Evolutionary conservation across 1,140 invertebrate genomes (phyloP).

Genomic region (Bombus sylvicola): DNA sequence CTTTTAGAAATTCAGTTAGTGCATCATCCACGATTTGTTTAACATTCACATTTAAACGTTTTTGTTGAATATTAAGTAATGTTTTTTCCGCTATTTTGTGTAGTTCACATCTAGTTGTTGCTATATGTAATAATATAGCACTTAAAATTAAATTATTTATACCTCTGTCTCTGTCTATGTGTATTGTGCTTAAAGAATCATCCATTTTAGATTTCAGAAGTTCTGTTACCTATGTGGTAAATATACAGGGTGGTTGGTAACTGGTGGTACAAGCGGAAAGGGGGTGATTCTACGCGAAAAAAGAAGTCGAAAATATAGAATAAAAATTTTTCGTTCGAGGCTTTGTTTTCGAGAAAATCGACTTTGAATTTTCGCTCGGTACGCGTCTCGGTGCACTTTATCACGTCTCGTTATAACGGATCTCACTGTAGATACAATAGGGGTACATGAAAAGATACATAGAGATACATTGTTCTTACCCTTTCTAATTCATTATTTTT

Average conservation of each 20-base stretch:
- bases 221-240: constrained; percentile 80
- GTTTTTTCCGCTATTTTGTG: constrained; percentile 84
- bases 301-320: too few species aligned
- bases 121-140: constrained; percentile 86
- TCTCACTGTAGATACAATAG: not conserved
- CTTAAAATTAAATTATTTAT: constrained; percentile 87
- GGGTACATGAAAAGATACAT: not conserved
- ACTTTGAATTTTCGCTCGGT: too few species aligned
- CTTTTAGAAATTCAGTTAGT: constrained; percentile 84
- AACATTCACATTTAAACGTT: constrained; percentile 83
- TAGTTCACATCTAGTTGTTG: constrained; percentile 83
- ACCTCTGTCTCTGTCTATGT: constrained; percentile 83
- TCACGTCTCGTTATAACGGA: too few species aligned
- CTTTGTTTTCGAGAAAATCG: too few species aligned
- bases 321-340: too few species aligned
- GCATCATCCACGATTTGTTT: constrained; percentile 85
- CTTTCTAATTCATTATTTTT: constrained; percentile 82
- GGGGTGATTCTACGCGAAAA: too few species aligned
- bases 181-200: constrained; percentile 86
- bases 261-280: too few species aligned
- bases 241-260: not conserved
- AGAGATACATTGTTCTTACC: constrained; percentile 62
- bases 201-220: constrained; percentile 88
- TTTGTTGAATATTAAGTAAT: constrained; percentile 86
- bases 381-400: too few species aligned